Evolutionary conservation across 2,113 vertebrate genomes (phyloP), one percentile per base, ranked within the genome.

Genomic region (Ptyas mucosa): DNA sequence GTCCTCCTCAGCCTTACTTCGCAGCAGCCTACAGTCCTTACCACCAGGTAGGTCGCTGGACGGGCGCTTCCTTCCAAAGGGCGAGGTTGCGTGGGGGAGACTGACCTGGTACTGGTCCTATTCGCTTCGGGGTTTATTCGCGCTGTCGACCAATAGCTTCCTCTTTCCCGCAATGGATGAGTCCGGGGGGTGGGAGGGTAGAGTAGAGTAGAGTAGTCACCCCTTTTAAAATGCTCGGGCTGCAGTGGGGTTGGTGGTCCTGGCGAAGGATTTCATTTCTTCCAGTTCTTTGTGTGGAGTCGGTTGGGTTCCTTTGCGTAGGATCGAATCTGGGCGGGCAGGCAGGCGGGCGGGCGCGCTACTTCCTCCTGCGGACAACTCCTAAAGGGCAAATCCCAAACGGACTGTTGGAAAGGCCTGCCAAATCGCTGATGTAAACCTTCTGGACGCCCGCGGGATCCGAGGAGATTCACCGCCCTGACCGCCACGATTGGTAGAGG

Each of bases 1-100:
- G 98, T 97, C 98, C 98, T 93, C 97, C 98, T 87, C 99, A 99
- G 97, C 98, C 98, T 90, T 99, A 99, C 96, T 99, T 99, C 91
- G 96, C 98, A 90, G 97, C 98, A 94, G 97, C 98, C 81, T 99
- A 99, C 97, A 98, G 98, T 92, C 98, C 99, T 58, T 99, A 99
- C 92, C 99, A 98, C 93, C 99, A 99, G 99, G 99, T 99, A 98
- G 0, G 97, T 64, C 69, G 39, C 64, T 15, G 6, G 93, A 87
- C 88, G 53, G 90, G 81, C 0, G 91, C n/a, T 34, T 91, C 85
- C 81, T 34, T 89, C 90, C 93, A 51, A 90, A 51, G 86, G 86
- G 86, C 43, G 2, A 52, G 15, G 15, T 9, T 81, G 15, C 34
- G 18, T 21, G 69, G 69, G 15, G 34, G 15, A 81, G 69, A 81